These are phyloP conservation scores for Athrips mouffetella DNA, from an alignment of 2,888 invertebrate genomes.

Conservation along the genomic window DNA sequence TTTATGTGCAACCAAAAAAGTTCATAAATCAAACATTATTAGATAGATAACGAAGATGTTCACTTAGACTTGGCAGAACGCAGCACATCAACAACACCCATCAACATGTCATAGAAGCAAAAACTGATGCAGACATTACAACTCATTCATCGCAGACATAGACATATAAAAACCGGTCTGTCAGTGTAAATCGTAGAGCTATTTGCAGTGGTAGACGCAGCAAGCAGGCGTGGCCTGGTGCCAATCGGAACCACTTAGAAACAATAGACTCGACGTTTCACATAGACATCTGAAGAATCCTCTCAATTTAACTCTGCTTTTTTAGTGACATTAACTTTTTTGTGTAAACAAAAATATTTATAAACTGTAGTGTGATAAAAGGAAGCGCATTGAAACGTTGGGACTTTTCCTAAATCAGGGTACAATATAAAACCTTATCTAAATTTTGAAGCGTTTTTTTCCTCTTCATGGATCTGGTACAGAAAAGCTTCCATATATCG, in stretches of 20 bases:
- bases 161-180: conserved; percentile 16
- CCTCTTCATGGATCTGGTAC: too few relatives aligned
- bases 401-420: too few relatives aligned
- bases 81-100: not conserved
- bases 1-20: too few relatives aligned
- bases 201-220: conserved; percentile 20
- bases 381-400: not conserved
- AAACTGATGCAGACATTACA: not conserved
- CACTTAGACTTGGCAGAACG: not conserved
- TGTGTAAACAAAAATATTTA: not conserved
- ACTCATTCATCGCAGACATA: conserved; percentile 6
- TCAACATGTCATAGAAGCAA: conserved; percentile 6
- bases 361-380: not conserved
- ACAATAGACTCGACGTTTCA: conserved; percentile 13
- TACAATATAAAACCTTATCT: too few relatives aligned
- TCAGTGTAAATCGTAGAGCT: conserved; percentile 26
- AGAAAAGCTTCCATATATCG: too few relatives aligned
- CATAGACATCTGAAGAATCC: not conserved
- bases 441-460: too few relatives aligned
- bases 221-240: conserved; percentile 20
- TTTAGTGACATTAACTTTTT: not conserved
- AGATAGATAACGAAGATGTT: not conserved
- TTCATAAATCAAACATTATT: too few relatives aligned
- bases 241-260: conserved; percentile 21
- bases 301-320: not conserved